Evolutionary conservation across 1,140 invertebrate genomes (phyloP).

Genomic region (Platyscapa corneri): DNA sequence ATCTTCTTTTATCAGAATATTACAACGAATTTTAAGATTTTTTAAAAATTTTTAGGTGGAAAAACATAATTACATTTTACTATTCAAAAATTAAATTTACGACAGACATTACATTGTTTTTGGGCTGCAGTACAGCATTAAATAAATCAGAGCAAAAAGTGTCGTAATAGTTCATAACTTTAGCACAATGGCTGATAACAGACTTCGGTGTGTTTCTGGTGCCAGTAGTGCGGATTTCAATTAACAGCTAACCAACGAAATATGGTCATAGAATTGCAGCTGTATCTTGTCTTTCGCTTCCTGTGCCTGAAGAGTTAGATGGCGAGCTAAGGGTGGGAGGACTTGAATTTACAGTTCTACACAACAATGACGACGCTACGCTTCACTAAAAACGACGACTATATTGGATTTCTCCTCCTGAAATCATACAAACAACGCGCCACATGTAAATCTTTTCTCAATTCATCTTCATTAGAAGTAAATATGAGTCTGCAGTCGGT

Average conservation of each 20-base stretch:
- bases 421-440: neutral
- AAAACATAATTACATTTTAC: too few relatives aligned
- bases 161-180: constrained; percentile 42
- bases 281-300: constrained; percentile 47
- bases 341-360: constrained; percentile 32
- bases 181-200: constrained; percentile 46
- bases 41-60: too few relatives aligned
- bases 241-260: constrained; percentile 49
- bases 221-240: constrained; percentile 46
- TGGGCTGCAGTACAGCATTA: constrained; percentile 5
- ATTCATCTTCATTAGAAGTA: constrained; percentile 37
- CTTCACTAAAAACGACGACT: constrained; percentile 39
- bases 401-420: constrained; percentile 8
- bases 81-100: constrained; percentile 32
- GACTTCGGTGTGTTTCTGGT: neutral
- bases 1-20: too few relatives aligned
- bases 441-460: constrained; percentile 29
- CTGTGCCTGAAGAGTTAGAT: neutral
- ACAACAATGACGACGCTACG: neutral
- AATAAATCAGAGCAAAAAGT: constrained; percentile 33
- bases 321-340: neutral
- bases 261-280: too few relatives aligned
- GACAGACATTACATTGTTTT: constrained; percentile 33
- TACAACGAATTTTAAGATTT: too few relatives aligned
- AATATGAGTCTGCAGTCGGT: constrained; percentile 27